These are phyloP conservation scores for Alethe diademata DNA, from an alignment of 2,113 vertebrate genomes.

Conservation along the genomic window DNA sequence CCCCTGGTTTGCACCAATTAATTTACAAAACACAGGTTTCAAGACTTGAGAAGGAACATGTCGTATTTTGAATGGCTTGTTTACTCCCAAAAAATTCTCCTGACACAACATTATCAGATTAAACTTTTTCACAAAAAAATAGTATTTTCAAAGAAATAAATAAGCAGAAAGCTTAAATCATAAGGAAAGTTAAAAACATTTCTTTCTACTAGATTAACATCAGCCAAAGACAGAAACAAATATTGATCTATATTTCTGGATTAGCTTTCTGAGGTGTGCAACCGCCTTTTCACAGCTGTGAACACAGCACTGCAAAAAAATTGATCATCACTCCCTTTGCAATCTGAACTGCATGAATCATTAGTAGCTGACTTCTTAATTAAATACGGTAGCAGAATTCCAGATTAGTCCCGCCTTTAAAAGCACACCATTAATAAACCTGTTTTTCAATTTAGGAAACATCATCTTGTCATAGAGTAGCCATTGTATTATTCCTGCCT, in stretches of 20 bases:
- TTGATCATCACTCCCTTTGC: constrained; percentile 44
- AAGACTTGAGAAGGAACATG: not conserved
- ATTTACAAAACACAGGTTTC: not conserved
- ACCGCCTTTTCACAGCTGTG: constrained; percentile 21
- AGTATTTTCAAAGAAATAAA: not conserved
- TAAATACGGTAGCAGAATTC: constrained; percentile 60
- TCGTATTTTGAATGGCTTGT: not conserved
- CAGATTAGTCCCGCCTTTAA: constrained; percentile 39
- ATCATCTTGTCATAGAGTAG: not conserved
- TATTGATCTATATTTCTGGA: constrained; percentile 40
- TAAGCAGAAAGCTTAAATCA: not conserved
- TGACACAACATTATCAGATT: not conserved
- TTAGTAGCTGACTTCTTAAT: constrained; percentile 60
- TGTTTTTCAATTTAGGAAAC: constrained; percentile 60
- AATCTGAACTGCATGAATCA: constrained; percentile 33
- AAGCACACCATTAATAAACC: constrained; percentile 51
- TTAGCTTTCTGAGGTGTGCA: constrained; percentile 36
- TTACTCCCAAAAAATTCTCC: not conserved
- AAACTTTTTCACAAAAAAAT: not conserved
- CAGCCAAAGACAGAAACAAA: constrained; percentile 45
- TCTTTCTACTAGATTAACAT: not conserved
- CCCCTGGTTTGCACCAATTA: not conserved
- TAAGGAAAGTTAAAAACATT: not conserved
- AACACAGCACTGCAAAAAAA: constrained; percentile 11
- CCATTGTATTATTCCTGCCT: not conserved